Conservation (phyloP, 2,797 vertebrate species). For the Syngnathus acus region DNA sequence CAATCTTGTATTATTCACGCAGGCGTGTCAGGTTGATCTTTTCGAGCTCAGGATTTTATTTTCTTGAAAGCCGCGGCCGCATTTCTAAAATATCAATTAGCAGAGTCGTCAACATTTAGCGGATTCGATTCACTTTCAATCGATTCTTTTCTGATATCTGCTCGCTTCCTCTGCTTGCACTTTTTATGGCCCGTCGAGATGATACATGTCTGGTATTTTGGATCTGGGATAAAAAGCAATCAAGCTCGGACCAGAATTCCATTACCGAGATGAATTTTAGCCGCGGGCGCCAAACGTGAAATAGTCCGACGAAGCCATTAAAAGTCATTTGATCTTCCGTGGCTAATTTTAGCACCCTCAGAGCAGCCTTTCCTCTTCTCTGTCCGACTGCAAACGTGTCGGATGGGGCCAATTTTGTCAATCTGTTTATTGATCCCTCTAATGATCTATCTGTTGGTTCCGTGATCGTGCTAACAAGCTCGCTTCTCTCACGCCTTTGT, state of each 20-base stretch:
- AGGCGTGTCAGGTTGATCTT: too few species aligned
- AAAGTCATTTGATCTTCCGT: slow-evolving; percentile 60
- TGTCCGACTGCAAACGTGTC: background rate
- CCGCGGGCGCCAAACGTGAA: slow-evolving; percentile 52
- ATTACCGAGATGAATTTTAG: slow-evolving; percentile 59
- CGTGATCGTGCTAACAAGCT: too few species aligned
- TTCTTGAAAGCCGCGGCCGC: background rate
- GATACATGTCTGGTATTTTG: slow-evolving; percentile 10
- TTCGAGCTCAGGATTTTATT: background rate
- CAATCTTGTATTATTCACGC: background rate
- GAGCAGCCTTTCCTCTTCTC: slow-evolving; percentile 17
- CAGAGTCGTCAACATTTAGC: background rate
- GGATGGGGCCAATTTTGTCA: background rate
- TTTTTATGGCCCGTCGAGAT: slow-evolving; percentile 6
- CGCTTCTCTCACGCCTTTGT: background rate
- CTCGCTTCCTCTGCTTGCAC: background rate
- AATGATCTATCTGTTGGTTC: too few species aligned
- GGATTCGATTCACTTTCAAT: background rate
- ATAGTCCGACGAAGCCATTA: slow-evolving; percentile 63
- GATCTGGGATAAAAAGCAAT: slow-evolving; percentile 59
- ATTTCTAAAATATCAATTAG: background rate
- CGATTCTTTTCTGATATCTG: background rate
- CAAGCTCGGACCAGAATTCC: slow-evolving; percentile 49
- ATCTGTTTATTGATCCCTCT: too few species aligned
- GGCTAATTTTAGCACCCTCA: slow-evolving; percentile 61